phyloP scores from a whole-genome alignment of 2,888 invertebrate genomes.

The Drosophila prolongata region DNA sequence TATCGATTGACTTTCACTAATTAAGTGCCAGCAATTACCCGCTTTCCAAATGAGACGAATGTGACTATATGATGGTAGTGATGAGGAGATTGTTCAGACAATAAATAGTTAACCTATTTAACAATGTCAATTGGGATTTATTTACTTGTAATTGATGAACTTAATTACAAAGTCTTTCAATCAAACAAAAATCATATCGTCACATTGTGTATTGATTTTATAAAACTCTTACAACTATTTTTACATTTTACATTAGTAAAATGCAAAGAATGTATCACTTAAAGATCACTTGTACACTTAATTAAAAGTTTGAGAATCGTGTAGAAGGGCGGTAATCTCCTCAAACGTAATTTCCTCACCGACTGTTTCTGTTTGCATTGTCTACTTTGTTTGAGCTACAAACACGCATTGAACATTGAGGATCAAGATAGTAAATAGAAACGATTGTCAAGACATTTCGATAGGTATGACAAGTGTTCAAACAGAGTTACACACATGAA shows the following conservation, averaged over 20 bases:
- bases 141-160: neutral
- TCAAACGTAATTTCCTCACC: neutral
- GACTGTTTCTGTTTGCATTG: conserved; percentile 14
- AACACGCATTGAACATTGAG: conserved; percentile 10
- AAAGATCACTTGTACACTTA: neutral
- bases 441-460: conserved; percentile 63
- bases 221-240: too few relatives aligned
- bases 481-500: conserved; percentile 15
- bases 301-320: neutral
- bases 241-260: too few relatives aligned
- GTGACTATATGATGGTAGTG: neutral
- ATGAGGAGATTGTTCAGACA: conserved; percentile 5
- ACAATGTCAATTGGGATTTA: neutral
- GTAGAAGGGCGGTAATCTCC: neutral
- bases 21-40: conserved; percentile 33
- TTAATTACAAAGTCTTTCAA: neutral
- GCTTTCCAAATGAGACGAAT: conserved; percentile 30
- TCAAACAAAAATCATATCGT: neutral
- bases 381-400: conserved; percentile 43
- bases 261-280: too few relatives aligned
- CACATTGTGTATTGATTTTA: too few relatives aligned
- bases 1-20: conserved; percentile 54
- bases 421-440: conserved; percentile 53
- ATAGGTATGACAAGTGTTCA: conserved; percentile 64
- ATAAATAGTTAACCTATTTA: neutral